Percentiles rank a stretch among this genome's conserved stretches.
Evolutionary conservation across 1,140 invertebrate species (phyloP).

Genomic region (Pissodes strobi): DNA sequence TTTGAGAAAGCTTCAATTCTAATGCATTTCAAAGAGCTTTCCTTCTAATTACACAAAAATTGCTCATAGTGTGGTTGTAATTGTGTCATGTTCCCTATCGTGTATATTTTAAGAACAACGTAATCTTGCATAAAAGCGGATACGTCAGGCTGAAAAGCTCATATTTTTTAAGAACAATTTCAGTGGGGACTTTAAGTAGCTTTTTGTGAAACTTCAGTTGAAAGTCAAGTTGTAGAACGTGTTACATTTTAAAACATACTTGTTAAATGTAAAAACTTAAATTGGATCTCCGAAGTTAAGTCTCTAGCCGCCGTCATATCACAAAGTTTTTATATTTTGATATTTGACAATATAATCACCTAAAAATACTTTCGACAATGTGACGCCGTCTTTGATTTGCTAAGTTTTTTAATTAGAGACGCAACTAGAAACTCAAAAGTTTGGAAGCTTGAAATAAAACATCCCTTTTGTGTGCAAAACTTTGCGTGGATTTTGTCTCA

Average conservation of each 20-base stretch:
- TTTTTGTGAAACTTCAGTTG: constrained; percentile 17
- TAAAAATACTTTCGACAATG: constrained; percentile 2
- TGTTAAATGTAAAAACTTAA: constrained; percentile 37
- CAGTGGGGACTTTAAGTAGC: constrained; percentile 12
- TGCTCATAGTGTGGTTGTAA: too few species aligned
- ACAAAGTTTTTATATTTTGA: constrained; percentile 33
- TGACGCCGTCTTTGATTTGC: constrained; percentile 21
- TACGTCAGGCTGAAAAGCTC: too few species aligned
- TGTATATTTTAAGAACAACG: too few species aligned
- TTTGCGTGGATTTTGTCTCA: constrained; percentile 3
- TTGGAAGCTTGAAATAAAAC: constrained; percentile 25
- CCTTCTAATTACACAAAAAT: too few species aligned
- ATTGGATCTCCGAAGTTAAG: constrained; percentile 30
- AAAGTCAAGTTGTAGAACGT: constrained; percentile 19
- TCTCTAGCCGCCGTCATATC: constrained; percentile 12
- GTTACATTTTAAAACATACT: constrained; percentile 36
- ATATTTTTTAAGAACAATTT: constrained; percentile 1
- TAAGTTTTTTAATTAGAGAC: constrained; percentile 33
- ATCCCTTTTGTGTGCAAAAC: constrained; percentile 14
- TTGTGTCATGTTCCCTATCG: too few species aligned
- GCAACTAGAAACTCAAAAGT: constrained; percentile 4
- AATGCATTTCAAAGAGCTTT: too few species aligned
- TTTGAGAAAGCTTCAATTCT: too few species aligned
- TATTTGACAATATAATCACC: constrained; percentile 32
- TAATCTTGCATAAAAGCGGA: too few species aligned